Evolutionary conservation across 2,797 vertebrate genomes (phyloP).

Genomic region (Pseudochromis fuscus): DNA sequence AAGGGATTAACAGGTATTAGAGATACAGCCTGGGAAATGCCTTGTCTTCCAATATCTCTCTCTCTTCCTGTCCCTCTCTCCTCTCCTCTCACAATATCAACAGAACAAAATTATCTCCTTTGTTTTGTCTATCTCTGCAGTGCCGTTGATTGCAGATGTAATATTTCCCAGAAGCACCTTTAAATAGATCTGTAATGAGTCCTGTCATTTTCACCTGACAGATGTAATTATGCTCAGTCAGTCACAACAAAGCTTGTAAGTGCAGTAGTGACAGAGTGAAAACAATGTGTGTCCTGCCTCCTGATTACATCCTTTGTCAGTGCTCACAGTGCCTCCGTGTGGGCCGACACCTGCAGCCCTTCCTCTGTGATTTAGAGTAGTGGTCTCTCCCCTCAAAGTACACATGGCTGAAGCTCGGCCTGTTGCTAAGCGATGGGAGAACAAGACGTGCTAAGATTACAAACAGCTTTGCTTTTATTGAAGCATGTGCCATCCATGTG

Average conservation of each 20-base stretch:
- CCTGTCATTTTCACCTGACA: slow-evolving; percentile 52
- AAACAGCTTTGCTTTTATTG: slow-evolving; percentile 57
- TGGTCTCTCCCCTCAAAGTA: slow-evolving; percentile 33
- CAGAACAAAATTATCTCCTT: slow-evolving; percentile 9
- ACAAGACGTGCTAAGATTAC: slow-evolving; percentile 61
- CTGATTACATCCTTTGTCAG: slow-evolving; percentile 62
- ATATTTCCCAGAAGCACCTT: slow-evolving; percentile 30
- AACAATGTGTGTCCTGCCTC: slow-evolving; percentile 58
- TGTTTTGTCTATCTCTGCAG: slow-evolving; percentile 19
- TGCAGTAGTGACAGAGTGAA: slow-evolving; percentile 60
- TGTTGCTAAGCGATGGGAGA: slow-evolving; percentile 76
- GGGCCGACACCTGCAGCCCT: slow-evolving; percentile 64
- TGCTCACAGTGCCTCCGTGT: slow-evolving; percentile 25
- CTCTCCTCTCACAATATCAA: slow-evolving; percentile 11
- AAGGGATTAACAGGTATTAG: slow-evolving; percentile 72
- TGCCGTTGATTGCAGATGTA: slow-evolving; percentile 21
- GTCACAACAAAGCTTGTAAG: slow-evolving; percentile 48
- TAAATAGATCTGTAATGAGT: slow-evolving; percentile 29
- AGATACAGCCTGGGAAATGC: slow-evolving; percentile 49
- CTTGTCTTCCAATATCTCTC: slow-evolving; percentile 18
- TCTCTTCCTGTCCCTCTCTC: not conserved
- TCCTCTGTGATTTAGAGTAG: slow-evolving; percentile 51
- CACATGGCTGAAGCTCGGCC: slow-evolving; percentile 60
- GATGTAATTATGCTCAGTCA: slow-evolving; percentile 55
- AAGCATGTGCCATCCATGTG: slow-evolving; percentile 54